Conservation (phyloP, 2,113 vertebrate species). For the Malaclemys terrapin region DNA sequence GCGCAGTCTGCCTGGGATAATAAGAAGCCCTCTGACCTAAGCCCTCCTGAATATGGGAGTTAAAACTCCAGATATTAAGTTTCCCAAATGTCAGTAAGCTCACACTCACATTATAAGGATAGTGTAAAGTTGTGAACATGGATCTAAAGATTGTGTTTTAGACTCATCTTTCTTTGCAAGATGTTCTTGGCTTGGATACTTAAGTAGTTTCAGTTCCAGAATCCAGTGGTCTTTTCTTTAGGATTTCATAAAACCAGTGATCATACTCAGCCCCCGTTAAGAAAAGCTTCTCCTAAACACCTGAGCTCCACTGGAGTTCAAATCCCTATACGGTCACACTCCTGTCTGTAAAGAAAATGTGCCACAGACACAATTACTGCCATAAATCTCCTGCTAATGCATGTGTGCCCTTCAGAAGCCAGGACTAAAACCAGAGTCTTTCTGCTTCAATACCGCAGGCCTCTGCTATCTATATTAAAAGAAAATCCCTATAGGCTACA, state of each 20-base stretch:
- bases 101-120: background rate
- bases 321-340: background rate
- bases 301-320: background rate
- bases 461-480: background rate
- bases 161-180: background rate
- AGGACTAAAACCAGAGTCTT: background rate
- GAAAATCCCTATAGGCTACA: background rate
- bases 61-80: background rate
- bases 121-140: background rate
- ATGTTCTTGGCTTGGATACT: background rate
- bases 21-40: background rate
- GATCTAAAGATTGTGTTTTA: background rate
- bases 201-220: background rate
- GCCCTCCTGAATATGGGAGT: background rate
- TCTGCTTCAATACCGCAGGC: background rate
- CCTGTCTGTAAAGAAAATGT: background rate
- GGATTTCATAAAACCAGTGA: background rate
- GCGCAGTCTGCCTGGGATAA: background rate
- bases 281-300: background rate
- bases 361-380: background rate
- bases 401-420: background rate
- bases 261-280: background rate
- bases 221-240: background rate
- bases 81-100: background rate
- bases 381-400: rapidly evolving